Conservation (phyloP, 1,140 invertebrate genomes). For the Globodera ellingtonae region DNA sequence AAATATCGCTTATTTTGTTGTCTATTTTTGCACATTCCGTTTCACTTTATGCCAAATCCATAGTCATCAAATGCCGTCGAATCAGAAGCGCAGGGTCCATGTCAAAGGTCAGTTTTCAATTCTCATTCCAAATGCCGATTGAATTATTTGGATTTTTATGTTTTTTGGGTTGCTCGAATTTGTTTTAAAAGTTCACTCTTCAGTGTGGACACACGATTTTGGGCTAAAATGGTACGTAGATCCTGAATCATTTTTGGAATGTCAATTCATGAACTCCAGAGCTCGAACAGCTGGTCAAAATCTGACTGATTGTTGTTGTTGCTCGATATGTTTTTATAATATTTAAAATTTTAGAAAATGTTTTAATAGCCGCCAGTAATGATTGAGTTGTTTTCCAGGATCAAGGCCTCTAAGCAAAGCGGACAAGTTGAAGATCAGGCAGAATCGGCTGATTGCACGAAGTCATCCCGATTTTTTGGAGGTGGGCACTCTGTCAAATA, state of each 20-base stretch:
- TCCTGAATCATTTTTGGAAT: too few species aligned
- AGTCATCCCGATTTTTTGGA: conserved; percentile 22
- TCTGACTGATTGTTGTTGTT: too few species aligned
- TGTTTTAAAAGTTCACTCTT: too few species aligned
- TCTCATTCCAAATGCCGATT: too few species aligned
- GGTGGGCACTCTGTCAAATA: neutral
- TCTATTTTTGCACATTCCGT: neutral
- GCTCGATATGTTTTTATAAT: too few species aligned
- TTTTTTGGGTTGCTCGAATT: neutral
- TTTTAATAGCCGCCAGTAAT: too few species aligned
- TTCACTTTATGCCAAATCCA: neutral
- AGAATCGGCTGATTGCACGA: conserved; percentile 13
- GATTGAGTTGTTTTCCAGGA: conserved; percentile 4
- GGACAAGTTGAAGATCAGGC: conserved; percentile 9
- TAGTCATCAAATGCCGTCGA: neutral
- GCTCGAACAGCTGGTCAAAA: too few species aligned
- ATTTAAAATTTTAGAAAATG: too few species aligned
- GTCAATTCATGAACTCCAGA: too few species aligned
- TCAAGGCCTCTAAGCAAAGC: conserved; percentile 19
- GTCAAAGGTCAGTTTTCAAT: neutral
- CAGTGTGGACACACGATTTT: neutral
- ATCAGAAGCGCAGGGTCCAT: neutral
- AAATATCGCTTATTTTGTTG: neutral
- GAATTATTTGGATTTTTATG: too few species aligned
- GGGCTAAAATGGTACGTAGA: neutral